phyloP scores from a whole-genome alignment of 2,113 vertebrate species.

The Rhombomys opimus region DNA sequence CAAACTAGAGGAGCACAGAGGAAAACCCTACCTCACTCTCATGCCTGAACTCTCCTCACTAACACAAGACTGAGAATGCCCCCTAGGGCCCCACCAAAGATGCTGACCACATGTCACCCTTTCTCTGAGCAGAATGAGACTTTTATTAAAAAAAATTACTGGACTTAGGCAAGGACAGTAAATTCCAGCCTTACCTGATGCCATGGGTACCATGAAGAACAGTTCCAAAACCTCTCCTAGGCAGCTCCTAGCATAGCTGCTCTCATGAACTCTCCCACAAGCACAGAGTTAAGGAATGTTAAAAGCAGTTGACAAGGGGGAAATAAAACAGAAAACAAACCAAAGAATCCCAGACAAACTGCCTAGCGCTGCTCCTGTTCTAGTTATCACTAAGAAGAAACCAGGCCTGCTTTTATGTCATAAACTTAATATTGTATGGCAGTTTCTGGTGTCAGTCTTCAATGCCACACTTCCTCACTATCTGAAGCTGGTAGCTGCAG shows the following conservation, averaged over 20 bases:
- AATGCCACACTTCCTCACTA: fast-evolving
- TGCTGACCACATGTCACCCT: neutral
- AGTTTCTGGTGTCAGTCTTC: fast-evolving
- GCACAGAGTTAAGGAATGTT: fast-evolving
- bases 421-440: fast-evolving
- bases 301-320: no score
- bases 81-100: fast-evolving
- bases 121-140: neutral
- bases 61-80: neutral
- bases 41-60: neutral
- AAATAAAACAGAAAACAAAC: no score
- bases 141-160: neutral
- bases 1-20: fast-evolving
- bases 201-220: fast-evolving
- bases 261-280: neutral
- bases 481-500: fast-evolving
- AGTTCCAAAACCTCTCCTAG: neutral
- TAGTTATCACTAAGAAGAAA: no score
- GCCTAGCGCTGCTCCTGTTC: neutral
- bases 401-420: fast-evolving
- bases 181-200: fast-evolving
- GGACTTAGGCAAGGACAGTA: no score
- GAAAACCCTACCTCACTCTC: fast-evolving
- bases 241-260: neutral
- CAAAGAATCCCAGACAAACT: neutral